phyloP scores from a whole-genome alignment of 2,797 vertebrate species.

The Diplodus puntazzo region DNA sequence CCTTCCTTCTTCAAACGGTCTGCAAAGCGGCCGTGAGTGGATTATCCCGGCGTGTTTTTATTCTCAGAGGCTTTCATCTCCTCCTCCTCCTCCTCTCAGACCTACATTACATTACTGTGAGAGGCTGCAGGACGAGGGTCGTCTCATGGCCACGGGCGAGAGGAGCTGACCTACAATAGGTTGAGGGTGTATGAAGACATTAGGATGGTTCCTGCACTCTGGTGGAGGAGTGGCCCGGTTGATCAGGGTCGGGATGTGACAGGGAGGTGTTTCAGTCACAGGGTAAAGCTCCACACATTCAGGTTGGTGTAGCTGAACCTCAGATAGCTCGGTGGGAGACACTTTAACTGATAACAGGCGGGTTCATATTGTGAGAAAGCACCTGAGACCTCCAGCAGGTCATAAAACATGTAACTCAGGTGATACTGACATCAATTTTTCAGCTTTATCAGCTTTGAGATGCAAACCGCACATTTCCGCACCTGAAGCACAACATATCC shows the following conservation, averaged over 20 bases:
- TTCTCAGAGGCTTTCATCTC: conserved; percentile 67
- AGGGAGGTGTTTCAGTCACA: conserved; percentile 3
- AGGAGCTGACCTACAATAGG: conserved; percentile 57
- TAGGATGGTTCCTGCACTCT: conserved; percentile 25
- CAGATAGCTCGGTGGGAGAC: background rate
- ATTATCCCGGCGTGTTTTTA: conserved; percentile 71
- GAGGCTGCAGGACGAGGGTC: conserved; percentile 44
- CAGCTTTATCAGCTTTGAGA: no score
- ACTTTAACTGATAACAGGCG: no score
- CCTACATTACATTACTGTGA: conserved; percentile 39
- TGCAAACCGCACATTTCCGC: no score
- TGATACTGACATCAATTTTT: no score
- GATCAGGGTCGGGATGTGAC: conserved; percentile 13
- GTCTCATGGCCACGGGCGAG: conserved; percentile 49
- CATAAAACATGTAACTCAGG: no score
- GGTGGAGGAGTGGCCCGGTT: conserved; percentile 28
- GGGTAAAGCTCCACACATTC: background rate
- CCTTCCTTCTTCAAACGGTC: conserved; percentile 25
- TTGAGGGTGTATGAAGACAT: background rate
- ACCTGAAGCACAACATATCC: no score
- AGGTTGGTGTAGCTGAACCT: background rate
- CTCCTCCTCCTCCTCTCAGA: conserved; percentile 48
- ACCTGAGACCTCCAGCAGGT: no score
- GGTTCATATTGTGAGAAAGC: no score
- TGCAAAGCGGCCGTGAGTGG: conserved; percentile 55